Evolutionary conservation across 2,113 vertebrate species (phyloP).

Genomic region (Melanerpes aurifrons): DNA sequence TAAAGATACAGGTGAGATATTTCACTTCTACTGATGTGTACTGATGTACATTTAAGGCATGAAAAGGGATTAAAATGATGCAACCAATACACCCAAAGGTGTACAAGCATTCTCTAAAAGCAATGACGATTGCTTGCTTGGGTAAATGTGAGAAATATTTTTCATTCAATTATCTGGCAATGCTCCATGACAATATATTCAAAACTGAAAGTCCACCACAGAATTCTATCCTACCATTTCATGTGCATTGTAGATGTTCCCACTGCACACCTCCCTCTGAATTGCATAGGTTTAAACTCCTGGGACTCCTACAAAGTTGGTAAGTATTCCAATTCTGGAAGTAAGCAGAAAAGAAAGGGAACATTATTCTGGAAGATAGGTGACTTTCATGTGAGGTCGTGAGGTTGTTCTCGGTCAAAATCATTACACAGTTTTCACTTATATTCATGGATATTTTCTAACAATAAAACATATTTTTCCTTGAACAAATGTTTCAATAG

Average conservation of each 20-base stretch:
- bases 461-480: background rate
- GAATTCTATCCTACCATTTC: background rate
- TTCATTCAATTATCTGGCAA: background rate
- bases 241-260: background rate
- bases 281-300: background rate
- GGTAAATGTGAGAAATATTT: background rate
- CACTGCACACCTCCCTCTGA: background rate
- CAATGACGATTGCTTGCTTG: accelerated
- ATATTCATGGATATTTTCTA: background rate
- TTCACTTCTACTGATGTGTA: background rate
- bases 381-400: background rate
- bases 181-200: background rate
- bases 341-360: background rate
- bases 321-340: background rate
- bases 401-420: background rate
- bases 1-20: background rate
- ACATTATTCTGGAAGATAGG: background rate
- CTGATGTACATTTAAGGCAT: background rate
- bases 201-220: background rate
- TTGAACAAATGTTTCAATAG: background rate
- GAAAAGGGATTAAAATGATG: background rate
- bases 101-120: background rate
- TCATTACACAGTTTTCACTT: background rate
- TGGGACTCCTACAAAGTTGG: background rate
- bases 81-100: background rate